A percentile compares a stretch with the other conserved stretches of the same genome.
Conservation (phyloP, 2,888 invertebrate genomes). For the Dione juno region DNA sequence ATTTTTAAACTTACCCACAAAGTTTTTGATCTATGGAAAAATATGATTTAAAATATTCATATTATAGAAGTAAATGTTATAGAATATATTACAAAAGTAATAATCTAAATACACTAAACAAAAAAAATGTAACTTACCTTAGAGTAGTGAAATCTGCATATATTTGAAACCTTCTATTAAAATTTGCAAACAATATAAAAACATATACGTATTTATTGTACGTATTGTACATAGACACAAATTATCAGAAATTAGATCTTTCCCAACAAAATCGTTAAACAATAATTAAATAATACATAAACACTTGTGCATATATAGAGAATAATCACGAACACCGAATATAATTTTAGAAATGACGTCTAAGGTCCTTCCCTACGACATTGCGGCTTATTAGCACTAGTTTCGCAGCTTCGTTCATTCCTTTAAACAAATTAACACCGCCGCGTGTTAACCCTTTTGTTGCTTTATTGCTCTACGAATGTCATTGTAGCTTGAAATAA, state of each 20-base stretch:
- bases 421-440: constrained; percentile 72
- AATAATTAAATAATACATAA: background rate
- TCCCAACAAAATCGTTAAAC: background rate
- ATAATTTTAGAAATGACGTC: constrained; percentile 29
- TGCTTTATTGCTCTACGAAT: constrained; percentile 68
- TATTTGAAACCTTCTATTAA: no score
- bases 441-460: constrained; percentile 76
- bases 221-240: background rate
- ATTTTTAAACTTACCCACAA: no score
- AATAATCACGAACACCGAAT: constrained; percentile 12
- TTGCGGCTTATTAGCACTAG: constrained; percentile 43
- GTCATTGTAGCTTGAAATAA: constrained; percentile 56
- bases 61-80: no score
- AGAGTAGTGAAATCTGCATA: no score
- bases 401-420: constrained; percentile 45
- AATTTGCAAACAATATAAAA: background rate
- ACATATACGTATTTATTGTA: background rate
- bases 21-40: no score
- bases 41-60: no score
- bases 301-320: background rate
- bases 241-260: background rate
- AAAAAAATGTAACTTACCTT: no score
- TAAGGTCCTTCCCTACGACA: constrained; percentile 31
- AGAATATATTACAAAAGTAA: no score
- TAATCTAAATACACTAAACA: no score